These are phyloP conservation scores for Echinometra lucunter DNA, from an alignment of 53 echinoderm and acorn worm species.

Conservation along the genomic window DNA sequence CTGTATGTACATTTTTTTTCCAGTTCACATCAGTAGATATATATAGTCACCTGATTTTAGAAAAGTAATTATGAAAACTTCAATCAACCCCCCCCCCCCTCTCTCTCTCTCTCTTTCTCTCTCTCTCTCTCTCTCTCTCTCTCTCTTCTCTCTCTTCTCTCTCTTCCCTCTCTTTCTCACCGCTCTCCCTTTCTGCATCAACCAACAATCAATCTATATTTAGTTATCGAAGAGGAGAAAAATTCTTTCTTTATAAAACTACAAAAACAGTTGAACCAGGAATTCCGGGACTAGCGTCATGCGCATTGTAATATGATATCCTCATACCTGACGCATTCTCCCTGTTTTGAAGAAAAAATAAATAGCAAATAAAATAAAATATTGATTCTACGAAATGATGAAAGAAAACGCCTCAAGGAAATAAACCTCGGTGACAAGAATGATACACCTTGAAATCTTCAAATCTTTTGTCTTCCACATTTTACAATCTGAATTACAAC, in stretches of 20 bases:
- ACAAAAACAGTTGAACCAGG: too few species aligned
- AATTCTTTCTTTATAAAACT: too few species aligned
- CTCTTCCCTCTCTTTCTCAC: neutral
- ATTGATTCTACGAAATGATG: neutral
- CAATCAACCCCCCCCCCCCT: neutral
- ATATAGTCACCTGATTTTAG: too few species aligned
- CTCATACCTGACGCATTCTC: neutral
- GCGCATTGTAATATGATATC: neutral
- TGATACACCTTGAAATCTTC: conserved; percentile 15
- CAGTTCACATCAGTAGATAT: too few species aligned
- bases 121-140: neutral
- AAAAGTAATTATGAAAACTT: too few species aligned
- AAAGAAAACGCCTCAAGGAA: conserved; percentile 6
- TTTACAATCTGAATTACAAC: neutral
- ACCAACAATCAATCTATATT: too few species aligned
- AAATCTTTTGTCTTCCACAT: conserved; percentile 13
- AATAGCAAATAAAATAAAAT: neutral
- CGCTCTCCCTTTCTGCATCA: neutral
- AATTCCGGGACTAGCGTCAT: neutral
- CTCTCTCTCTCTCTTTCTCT: neutral
- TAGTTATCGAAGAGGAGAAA: too few species aligned
- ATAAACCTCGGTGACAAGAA: neutral
- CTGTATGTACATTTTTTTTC: too few species aligned
- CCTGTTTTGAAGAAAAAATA: neutral
- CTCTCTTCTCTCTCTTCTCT: neutral